phyloP scores from a whole-genome alignment of 37 sponge, comb jelly and placozoan genomes.

The Spongilla lacustris region DNA sequence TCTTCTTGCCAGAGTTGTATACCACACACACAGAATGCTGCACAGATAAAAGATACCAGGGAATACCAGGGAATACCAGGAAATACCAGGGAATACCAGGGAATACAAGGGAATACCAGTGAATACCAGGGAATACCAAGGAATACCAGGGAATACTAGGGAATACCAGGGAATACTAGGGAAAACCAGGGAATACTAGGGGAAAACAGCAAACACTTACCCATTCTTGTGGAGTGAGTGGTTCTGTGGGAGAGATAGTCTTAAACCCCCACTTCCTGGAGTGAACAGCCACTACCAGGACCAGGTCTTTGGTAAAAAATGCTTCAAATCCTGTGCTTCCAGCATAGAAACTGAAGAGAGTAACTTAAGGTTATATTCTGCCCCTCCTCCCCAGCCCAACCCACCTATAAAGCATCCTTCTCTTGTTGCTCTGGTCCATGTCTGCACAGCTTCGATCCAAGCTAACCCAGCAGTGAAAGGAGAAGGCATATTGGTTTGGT shows the following conservation, averaged over 20 bases:
- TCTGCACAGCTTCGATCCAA: constrained; percentile 3
- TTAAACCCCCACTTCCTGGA: constrained; percentile 48
- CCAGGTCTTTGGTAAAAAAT: constrained; percentile 72
- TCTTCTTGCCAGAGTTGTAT: background rate
- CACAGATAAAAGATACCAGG: background rate
- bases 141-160: background rate
- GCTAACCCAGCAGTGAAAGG: constrained; percentile 7
- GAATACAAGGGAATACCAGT: background rate
- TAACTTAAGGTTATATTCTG: background rate
- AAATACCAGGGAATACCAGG: too few species aligned
- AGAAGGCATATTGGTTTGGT: background rate
- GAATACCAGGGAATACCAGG: background rate
- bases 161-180: background rate
- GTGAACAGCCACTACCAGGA: constrained; percentile 77
- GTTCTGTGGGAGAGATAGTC: background rate
- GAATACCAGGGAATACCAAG: background rate
- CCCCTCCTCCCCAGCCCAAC: background rate
- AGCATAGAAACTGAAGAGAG: constrained; percentile 69
- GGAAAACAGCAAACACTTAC: background rate
- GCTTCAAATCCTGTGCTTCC: constrained; percentile 87
- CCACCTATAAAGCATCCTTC: background rate
- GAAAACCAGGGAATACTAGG: background rate
- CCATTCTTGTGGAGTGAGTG: background rate
- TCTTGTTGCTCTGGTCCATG: background rate
- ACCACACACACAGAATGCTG: background rate